Base-by-base conservation (phyloP, 2,888 invertebrate genomes). In the Teinopalpus imperialis region DNA sequence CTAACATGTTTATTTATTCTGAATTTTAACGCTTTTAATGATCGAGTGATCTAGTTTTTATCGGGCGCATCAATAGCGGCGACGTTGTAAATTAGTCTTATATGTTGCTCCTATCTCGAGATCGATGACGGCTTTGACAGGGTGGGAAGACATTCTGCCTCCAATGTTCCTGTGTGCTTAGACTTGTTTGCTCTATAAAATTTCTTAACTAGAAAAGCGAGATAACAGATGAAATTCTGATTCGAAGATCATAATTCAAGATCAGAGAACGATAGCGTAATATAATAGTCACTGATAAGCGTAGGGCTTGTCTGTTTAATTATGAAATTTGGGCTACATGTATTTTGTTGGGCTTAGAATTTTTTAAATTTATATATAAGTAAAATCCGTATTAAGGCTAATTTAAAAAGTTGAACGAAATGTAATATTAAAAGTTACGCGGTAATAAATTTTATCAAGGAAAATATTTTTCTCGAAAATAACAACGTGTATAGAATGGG, bases 51-150 rank as follows among this genome's bases (percentile, higher is more conserved):
- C 45, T 53, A 50, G 55, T 58, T 58, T 58, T 61, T 61, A 60
- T 60, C 57, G 49, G 37, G 36, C 39, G 49, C 55, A 57, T 57
- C 52, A 57, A 51, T 50, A 49, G 49, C 53, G 56, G 52, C 50
- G 48, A 51, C 56, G 52, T 57, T 57, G 57, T 63, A 61, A 59
- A 61, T 59, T 51, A 56, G 56, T 47, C 46, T 49, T 56, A 56
- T 59, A 52, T 24, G 50, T 49, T 51, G 45, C 21, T 24, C 48
- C 30, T 43, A 57, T 57, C 61, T 58, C 52, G 39, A 42, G 51
- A 49, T 54, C 55, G 51, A 57, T 59, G 61, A 56, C 54, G 56
- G 51, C 53, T 56, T 53, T 54, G 61, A 57, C 56, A 53, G 56
- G 56, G 51, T 58, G 59, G 59, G 62, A 61, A 59, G 50, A 42